A percentile compares a stretch with the other conserved stretches of the same genome.
These are phyloP conservation scores for Bradysia coprophila DNA, from an alignment of 1,140 invertebrate genomes.

Conservation along the genomic window DNA sequence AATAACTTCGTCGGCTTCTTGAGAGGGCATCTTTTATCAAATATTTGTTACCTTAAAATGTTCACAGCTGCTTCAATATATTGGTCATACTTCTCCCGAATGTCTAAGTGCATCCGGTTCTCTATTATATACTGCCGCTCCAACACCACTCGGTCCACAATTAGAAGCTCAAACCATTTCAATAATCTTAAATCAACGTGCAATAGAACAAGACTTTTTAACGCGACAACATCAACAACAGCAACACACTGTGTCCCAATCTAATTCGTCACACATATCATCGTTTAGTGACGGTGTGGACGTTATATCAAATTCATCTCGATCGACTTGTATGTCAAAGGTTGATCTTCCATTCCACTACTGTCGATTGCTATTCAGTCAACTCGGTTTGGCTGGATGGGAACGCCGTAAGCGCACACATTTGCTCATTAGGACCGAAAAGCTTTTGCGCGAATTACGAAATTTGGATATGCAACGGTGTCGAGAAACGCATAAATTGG, in stretches of 20 bases:
- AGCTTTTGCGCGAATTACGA: slow-evolving; percentile 73
- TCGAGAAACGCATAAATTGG: slow-evolving; percentile 96
- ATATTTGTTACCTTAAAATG: not conserved
- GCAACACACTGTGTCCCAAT: too few species aligned
- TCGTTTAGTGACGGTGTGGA: not conserved
- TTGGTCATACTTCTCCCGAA: slow-evolving; percentile 83
- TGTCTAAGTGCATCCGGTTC: slow-evolving; percentile 53
- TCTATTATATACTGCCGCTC: slow-evolving; percentile 49
- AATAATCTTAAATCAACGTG: slow-evolving; percentile 61
- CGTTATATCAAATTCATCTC: not conserved
- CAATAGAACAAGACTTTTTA: slow-evolving; percentile 53
- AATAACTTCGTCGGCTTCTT: slow-evolving; percentile 6
- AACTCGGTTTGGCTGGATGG: slow-evolving; percentile 78
- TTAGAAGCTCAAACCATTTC: slow-evolving; percentile 69
- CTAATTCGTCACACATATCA: slow-evolving; percentile 8
- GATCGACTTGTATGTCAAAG: not conserved
- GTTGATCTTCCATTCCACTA: slow-evolving; percentile 44
- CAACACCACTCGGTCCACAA: slow-evolving; percentile 42
- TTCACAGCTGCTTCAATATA: slow-evolving; percentile 62
- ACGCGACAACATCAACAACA: slow-evolving; percentile 18
- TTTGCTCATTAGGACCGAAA: slow-evolving; percentile 76
- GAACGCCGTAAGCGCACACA: slow-evolving; percentile 71
- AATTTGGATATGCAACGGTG: slow-evolving; percentile 84
- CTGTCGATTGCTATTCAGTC: slow-evolving; percentile 73
- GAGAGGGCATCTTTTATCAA: not conserved